A percentile compares a stretch with the other conserved stretches of the same genome.
These are phyloP conservation scores for Heliconius charithonia DNA, from an alignment of 2,888 invertebrate species.

Conservation along the genomic window DNA sequence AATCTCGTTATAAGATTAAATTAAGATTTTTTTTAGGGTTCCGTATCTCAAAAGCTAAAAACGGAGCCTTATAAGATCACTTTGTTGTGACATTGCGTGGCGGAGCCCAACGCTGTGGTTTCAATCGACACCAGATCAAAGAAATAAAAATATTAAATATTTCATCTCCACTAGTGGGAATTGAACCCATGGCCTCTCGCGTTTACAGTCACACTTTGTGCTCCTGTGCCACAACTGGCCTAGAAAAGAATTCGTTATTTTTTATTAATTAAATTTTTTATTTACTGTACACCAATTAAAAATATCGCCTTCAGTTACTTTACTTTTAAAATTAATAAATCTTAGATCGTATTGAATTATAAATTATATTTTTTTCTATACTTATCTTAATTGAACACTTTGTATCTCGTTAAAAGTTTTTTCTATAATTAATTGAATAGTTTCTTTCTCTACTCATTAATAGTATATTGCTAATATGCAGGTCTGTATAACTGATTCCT, in stretches of 20 bases:
- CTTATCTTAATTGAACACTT: neutral
- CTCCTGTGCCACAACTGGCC: too few species aligned
- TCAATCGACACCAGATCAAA: too few species aligned
- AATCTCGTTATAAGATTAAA: too few species aligned
- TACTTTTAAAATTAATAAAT: neutral
- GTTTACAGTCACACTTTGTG: too few species aligned
- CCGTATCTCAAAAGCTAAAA: too few species aligned
- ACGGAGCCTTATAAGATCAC: too few species aligned
- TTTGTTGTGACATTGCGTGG: too few species aligned
- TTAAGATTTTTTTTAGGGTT: too few species aligned
- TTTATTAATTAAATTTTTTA: neutral
- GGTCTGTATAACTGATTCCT: neutral
- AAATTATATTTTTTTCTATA: neutral
- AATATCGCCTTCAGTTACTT: neutral
- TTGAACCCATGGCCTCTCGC: too few species aligned
- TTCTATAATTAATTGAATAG: constrained; percentile 5
- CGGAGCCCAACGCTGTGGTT: too few species aligned
- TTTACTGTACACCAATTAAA: neutral
- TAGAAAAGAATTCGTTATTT: neutral
- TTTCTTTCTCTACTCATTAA: neutral
- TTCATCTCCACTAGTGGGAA: too few species aligned
- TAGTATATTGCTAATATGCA: neutral
- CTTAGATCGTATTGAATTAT: neutral
- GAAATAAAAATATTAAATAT: too few species aligned
- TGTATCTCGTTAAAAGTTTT: neutral